Evolutionary conservation across 2,888 invertebrate species (phyloP).

Genomic region (Himalopsyche tibetana): DNA sequence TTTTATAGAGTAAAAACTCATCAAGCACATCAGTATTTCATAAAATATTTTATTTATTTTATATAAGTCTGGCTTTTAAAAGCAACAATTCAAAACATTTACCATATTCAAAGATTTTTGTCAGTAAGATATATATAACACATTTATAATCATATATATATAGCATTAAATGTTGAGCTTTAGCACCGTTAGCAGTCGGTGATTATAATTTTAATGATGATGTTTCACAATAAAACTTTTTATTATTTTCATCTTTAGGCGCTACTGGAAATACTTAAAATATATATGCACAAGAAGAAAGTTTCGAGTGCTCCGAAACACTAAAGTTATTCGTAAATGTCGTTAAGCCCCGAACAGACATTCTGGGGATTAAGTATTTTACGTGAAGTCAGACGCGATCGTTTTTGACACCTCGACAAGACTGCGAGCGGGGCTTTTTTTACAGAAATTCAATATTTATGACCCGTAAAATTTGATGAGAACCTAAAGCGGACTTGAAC

Average conservation of each 20-base stretch:
- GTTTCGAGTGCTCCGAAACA: slow-evolving; percentile 23
- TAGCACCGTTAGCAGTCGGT: background rate
- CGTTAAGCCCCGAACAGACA: slow-evolving; percentile 35
- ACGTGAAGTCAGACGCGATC: slow-evolving; percentile 38
- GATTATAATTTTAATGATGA: background rate
- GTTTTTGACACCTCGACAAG: slow-evolving; percentile 37
- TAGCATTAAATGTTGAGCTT: background rate
- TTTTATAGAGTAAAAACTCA: too few relatives aligned
- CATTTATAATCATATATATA: too few relatives aligned
- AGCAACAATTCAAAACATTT: too few relatives aligned
- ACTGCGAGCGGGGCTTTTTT: slow-evolving; percentile 28
- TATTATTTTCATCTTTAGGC: background rate
- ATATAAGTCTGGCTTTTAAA: too few relatives aligned
- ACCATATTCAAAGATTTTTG: too few relatives aligned
- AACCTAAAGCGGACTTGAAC: background rate
- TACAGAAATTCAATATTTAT: slow-evolving; percentile 35
- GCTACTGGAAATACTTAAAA: slow-evolving; percentile 23
- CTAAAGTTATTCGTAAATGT: slow-evolving; percentile 42
- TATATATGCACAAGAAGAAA: slow-evolving; percentile 5
- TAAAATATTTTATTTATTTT: too few relatives aligned
- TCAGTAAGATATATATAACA: too few relatives aligned
- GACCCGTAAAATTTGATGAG: slow-evolving; percentile 34
- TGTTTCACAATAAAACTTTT: slow-evolving; percentile 27
- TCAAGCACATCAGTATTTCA: too few relatives aligned
- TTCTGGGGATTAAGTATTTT: slow-evolving; percentile 39